These are phyloP conservation scores for Drosophila mulleri DNA, from an alignment of 2,888 invertebrate genomes.

Conservation along the genomic window DNA sequence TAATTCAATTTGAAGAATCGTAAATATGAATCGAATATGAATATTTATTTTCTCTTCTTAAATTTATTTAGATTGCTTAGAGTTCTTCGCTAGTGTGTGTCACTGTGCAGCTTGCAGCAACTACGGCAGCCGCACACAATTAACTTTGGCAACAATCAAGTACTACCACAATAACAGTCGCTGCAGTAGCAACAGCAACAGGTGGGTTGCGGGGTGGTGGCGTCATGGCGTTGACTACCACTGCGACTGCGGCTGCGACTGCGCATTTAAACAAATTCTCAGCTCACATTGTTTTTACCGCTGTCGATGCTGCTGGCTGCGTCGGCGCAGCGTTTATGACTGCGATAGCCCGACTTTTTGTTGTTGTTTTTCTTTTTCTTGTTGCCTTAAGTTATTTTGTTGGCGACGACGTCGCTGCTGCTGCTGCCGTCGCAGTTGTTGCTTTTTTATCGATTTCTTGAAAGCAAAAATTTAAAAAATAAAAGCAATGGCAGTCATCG, in stretches of 20 bases:
- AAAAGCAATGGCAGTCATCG: slow-evolving; percentile 31
- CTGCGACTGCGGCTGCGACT: slow-evolving; percentile 49
- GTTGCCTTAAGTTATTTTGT: slow-evolving; percentile 42
- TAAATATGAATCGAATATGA: background rate
- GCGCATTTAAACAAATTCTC: slow-evolving; percentile 78
- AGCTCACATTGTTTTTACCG: slow-evolving; percentile 60
- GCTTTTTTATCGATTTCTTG: slow-evolving; percentile 59
- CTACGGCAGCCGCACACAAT: slow-evolving; percentile 69
- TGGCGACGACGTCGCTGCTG: slow-evolving; percentile 15
- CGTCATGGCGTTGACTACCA: slow-evolving; percentile 10
- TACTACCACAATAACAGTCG: slow-evolving; percentile 54
- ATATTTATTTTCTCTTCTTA: background rate
- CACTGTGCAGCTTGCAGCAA: slow-evolving; percentile 57
- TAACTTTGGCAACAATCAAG: slow-evolving; percentile 77
- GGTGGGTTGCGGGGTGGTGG: slow-evolving; percentile 28
- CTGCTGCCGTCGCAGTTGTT: background rate
- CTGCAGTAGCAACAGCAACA: slow-evolving; percentile 24
- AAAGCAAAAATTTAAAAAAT: slow-evolving; percentile 72
- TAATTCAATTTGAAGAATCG: background rate
- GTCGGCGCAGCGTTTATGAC: slow-evolving; percentile 35
- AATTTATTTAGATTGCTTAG: background rate
- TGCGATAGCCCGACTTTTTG: slow-evolving; percentile 4
- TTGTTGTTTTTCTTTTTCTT: slow-evolving; percentile 9
- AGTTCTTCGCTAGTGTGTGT: slow-evolving; percentile 1
- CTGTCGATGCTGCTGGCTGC: slow-evolving; percentile 4